Evolutionary conservation across 2,797 vertebrate genomes (phyloP).

Genomic region (Microchirus variegatus): DNA sequence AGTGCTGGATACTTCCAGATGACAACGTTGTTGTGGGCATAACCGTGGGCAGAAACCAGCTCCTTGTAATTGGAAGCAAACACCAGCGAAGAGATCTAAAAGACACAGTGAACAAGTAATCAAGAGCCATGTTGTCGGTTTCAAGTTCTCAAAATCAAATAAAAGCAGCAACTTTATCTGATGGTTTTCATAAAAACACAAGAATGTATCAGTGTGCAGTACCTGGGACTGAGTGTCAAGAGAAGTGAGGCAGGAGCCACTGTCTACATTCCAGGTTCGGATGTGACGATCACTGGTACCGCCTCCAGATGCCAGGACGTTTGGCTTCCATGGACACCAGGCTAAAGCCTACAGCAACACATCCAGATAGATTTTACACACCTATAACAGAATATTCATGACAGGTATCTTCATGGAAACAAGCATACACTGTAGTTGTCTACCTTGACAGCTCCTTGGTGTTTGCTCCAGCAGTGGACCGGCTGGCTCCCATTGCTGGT

Average conservation of each 20-base stretch:
- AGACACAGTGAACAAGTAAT: background rate
- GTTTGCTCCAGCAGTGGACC: constrained; percentile 87
- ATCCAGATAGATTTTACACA: background rate
- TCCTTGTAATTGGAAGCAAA: constrained; percentile 97
- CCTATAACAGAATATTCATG: too few relatives aligned
- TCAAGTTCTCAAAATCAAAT: background rate
- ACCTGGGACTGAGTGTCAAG: constrained; percentile 94
- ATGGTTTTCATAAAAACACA: background rate
- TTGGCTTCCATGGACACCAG: constrained; percentile 96
- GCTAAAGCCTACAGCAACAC: constrained; percentile 85
- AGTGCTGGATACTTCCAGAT: constrained; percentile 96
- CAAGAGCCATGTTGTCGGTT: too few relatives aligned
- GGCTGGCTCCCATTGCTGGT: constrained; percentile 56
- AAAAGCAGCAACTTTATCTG: background rate
- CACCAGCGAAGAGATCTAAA: constrained; percentile 90
- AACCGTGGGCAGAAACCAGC: constrained; percentile 93
- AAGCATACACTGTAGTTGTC: constrained; percentile 19
- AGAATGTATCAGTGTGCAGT: background rate
- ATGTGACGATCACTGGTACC: constrained; percentile 96
- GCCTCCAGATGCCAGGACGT: constrained; percentile 92
- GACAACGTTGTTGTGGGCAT: constrained; percentile 89
- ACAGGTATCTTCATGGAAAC: too few relatives aligned
- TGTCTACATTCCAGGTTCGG: constrained; percentile 95
- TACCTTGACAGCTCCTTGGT: constrained; percentile 98
- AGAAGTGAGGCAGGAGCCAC: constrained; percentile 88